phyloP scores from a whole-genome alignment of 2,113 vertebrate species.

The Oryzias melastigma region DNA sequence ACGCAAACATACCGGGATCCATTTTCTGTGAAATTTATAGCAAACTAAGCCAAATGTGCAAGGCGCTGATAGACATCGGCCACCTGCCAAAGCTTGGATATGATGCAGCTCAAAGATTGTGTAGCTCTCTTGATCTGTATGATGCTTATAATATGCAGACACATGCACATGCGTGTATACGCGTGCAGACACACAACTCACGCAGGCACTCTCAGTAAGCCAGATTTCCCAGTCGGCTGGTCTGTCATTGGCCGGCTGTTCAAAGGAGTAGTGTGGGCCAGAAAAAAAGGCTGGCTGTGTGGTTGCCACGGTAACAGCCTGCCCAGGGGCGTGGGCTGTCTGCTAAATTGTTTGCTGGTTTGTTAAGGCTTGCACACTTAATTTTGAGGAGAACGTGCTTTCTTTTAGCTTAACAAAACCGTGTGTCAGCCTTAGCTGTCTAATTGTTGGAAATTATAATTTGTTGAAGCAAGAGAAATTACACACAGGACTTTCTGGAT shows the following conservation, averaged over 20 bases:
- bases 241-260: conserved; percentile 72
- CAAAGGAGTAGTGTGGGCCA: conserved; percentile 68
- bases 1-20: conserved; percentile 2
- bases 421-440: conserved; percentile 32
- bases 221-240: conserved; percentile 69
- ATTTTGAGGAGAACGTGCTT: conserved; percentile 25
- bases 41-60: conserved; percentile 40
- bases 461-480: conserved; percentile 4
- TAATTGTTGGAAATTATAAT: neutral
- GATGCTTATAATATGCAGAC: conserved; percentile 16
- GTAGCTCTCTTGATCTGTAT: conserved; percentile 42
- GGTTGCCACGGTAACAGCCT: conserved; percentile 74
- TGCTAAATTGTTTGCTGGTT: conserved; percentile 68
- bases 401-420: conserved; percentile 17
- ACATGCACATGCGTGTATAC: neutral
- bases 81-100: conserved; percentile 22
- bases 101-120: conserved; percentile 35
- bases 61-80: conserved; percentile 7
- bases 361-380: conserved; percentile 51
- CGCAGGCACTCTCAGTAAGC: conserved; percentile 37
- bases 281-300: conserved; percentile 69
- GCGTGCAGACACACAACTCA: conserved; percentile 25
- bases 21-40: conserved; percentile 43
- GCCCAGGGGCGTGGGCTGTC: conserved; percentile 67
- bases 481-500: conserved; percentile 28